Evolutionary conservation across 2,113 vertebrate species (phyloP), one percentile per base, ranked within the genome.

Genomic region (Vidua chalybeata): DNA sequence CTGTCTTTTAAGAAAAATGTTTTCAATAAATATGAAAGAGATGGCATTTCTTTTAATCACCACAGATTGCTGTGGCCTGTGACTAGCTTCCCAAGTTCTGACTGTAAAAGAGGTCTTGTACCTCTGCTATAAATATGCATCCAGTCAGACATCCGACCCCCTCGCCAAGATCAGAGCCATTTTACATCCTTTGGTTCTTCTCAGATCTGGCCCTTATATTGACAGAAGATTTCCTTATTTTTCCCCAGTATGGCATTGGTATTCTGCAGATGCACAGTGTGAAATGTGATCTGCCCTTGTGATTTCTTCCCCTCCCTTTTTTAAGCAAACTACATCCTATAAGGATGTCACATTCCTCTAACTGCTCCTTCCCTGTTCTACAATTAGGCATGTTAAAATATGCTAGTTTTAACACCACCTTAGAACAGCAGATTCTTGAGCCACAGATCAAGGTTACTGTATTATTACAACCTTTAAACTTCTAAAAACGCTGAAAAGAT

Each of bases 41-140:
- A 52, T 95, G 93, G 62, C 92, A 84, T 91, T 95, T 94, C 94
- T 94, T 96, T 95, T 96, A 95, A 96, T 96, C 92, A 92, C 90
- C 71, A 61, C 0, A 66, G 73, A 93, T 68, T 90, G 94, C 9
- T 92, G 61, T 87, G 95, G 90, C 88, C 96, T 94, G 33, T 73
- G 88, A 81, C 86, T 51, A 81, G 83, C 80, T 94, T 93, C 69
- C 83, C 62, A 75, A 94, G 77, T 79, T 94, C 76, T 86, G 84
- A 90, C 84, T 78, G 88, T 33, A 90, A 56, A 63, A 95, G 84
- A 93, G 92, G 88, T 95, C 96, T 82, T 72, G 76, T 87, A 92
- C 90, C 73, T 89, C 96, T 82, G 56, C 41, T 89, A 87, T 87
- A 96, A 95, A 96, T 96, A 95, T 87, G 90, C 93, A 94, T 24